Evolutionary conservation across 2,888 invertebrate species (phyloP), one percentile per base, ranked within the genome.

Genomic region (Bombyx huttoni): DNA sequence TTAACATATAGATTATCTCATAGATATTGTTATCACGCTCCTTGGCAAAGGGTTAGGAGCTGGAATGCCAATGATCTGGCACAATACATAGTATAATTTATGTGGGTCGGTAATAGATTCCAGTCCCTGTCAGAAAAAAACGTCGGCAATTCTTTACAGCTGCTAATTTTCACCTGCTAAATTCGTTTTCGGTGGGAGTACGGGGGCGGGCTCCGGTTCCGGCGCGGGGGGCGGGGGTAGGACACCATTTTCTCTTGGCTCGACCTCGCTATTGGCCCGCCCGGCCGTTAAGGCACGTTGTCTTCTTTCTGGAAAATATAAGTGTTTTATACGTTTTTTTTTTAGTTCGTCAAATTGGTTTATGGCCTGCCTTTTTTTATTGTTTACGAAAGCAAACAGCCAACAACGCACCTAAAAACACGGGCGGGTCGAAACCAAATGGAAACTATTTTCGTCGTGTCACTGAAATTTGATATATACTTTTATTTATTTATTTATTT

Each of bases 241-340:
- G 13, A 68, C 65, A 47, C 81, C 82, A 51, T 82, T 83, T 53
- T 76, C 70, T 6, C 65, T 48, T 46, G 67, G 59, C 49, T 59
- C 53, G 46, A 58, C 53, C 9, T 59, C 53, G 55, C 72, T 73
- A 64, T 78, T 78, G 13, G 67, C 67, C 0, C 78, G 74, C 13
- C 68, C 59, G 2, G 78, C 73, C 40, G 66, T 48, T 62, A 78
- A 58, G 2, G 84, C 75, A 10, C 81, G 75, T 50, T 78, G 74
- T 0, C 82, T 74, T 1, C 85, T 78, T 52, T 87, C 88, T 88
- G 68, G 1, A 51, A 51, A 24, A 24, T 7, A 12, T 0, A 7
- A 40, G 12, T 40, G 1, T 40, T 40, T 40, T 10, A 40, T 10
- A 40, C 8, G 12, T 10, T 40, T 6, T 7, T 35, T 35, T 35